A percentile compares a stretch with the other conserved stretches of the same genome.
These are phyloP conservation scores for Grus americana DNA, from an alignment of 2,113 vertebrate species.

Conservation along the genomic window DNA sequence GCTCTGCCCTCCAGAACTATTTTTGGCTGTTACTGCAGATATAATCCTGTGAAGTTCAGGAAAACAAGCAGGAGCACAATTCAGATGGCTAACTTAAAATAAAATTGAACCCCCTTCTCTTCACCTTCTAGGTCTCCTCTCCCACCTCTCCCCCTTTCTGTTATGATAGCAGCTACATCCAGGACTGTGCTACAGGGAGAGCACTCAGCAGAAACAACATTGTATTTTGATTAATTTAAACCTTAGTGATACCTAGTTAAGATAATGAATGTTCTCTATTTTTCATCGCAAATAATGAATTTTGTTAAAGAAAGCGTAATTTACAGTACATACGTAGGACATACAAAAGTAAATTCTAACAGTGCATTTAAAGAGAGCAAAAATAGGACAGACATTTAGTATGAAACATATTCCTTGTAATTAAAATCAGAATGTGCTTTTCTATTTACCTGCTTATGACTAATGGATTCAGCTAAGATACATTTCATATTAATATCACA, in stretches of 20 bases:
- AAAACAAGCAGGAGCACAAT: not conserved
- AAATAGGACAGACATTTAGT: constrained; percentile 43
- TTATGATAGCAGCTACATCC: not conserved
- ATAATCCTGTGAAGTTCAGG: not conserved
- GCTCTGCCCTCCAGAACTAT: constrained; percentile 1
- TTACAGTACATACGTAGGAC: not conserved
- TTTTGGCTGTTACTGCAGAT: constrained; percentile 28
- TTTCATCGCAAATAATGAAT: constrained; percentile 45
- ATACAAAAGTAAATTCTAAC: not conserved
- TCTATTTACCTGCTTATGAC: constrained; percentile 62
- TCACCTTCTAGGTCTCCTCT: not conserved
- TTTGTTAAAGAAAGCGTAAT: constrained; percentile 45
- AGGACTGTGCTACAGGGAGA: not conserved
- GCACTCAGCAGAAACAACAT: not conserved
- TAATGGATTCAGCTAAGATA: constrained; percentile 61
- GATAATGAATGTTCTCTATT: not conserved
- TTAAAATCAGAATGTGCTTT: constrained; percentile 66
- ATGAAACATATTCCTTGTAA: constrained; percentile 61
- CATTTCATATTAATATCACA: constrained; percentile 69
- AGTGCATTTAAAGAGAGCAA: not conserved
- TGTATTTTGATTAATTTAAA: not conserved
- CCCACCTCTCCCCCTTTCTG: not conserved
- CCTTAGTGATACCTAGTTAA: not conserved
- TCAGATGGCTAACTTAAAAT: not conserved
- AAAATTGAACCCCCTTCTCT: not conserved